Evolutionary conservation across 1,140 invertebrate species (phyloP).

Genomic region (Whitmania pigra): DNA sequence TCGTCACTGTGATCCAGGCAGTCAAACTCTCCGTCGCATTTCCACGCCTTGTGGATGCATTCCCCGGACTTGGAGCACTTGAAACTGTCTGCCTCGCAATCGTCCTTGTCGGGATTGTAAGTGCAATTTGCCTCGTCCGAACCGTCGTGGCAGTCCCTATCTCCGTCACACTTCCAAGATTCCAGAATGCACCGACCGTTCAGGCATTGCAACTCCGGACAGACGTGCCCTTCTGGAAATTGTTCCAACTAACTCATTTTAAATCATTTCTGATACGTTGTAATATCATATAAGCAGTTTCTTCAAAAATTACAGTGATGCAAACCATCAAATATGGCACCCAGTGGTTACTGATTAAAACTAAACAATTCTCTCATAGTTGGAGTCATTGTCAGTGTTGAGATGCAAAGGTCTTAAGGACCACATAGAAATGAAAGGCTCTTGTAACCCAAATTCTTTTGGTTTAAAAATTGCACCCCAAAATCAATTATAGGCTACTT

Average conservation of each 20-base stretch:
- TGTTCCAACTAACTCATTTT: neutral
- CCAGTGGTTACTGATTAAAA: too few relatives aligned
- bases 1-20: neutral
- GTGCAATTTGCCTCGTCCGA: constrained; percentile 50
- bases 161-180: constrained; percentile 56
- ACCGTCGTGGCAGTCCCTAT: constrained; percentile 55
- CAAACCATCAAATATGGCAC: too few relatives aligned
- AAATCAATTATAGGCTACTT: too few relatives aligned
- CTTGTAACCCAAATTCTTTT: too few relatives aligned
- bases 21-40: neutral
- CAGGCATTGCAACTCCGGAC: constrained; percentile 50
- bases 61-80: neutral
- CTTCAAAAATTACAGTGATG: neutral
- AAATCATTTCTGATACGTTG: too few relatives aligned
- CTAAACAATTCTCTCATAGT: too few relatives aligned
- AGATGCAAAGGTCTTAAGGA: too few relatives aligned
- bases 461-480: too few relatives aligned
- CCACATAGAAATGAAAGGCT: too few relatives aligned
- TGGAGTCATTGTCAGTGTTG: too few relatives aligned
- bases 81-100: neutral
- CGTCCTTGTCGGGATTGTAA: neutral
- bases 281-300: too few relatives aligned
- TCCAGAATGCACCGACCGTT: constrained; percentile 53
- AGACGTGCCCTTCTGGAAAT: neutral
- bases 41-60: neutral